Base-by-base conservation (phyloP, 2,888 invertebrate genomes). In the Caenorhabditis macrosperma region DNA sequence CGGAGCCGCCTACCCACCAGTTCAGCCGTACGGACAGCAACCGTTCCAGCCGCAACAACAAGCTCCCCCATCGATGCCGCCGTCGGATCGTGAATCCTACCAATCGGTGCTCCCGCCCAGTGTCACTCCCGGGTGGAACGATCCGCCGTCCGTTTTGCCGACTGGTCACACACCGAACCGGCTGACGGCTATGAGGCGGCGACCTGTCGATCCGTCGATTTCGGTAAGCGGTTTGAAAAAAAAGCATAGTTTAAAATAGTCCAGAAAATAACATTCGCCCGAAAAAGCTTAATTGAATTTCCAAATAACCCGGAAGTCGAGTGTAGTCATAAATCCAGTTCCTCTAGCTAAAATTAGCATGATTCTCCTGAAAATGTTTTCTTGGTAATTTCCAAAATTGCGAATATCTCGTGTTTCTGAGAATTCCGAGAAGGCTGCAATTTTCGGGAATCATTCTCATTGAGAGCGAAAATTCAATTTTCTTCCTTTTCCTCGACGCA, bases 81-180 rank as follows among this genome's bases (percentile, higher is more conserved):
- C 44, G 7, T 48, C 64, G 26, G 63, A 72, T n/a, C 61, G 61
- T 4, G 67, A 67, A 41, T 76, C 76, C 1, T 80, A 80, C 57
- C 84, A 84, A 63, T 44, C 79, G 9, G 38, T 55, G 3, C 60
- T 84, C 26, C 84, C 82, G 26, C 63, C 82, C 15, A 59, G 50
- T 33, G 81, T 84, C 7, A 78, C 81, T 28, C 79, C 83, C 15
- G 86, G 86, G 15, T 86, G 86, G 86, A 86, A 86, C 67, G 86
- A 86, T 76, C 86, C 86, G 26, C 86, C 86, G 52, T 35, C 80
- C 12, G 64, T 78, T 26, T 46, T 69, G 10, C 41, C 79, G 1
- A 41, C 64, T 10, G 61, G 55, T 28, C 33, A 48, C 2, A 30
- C 77, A 15, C 22, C 76, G 17, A 84, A 78, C 50, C 75, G 83